Evolutionary conservation across 2,888 invertebrate species (phyloP).

Genomic region (Allygus modestus): DNA sequence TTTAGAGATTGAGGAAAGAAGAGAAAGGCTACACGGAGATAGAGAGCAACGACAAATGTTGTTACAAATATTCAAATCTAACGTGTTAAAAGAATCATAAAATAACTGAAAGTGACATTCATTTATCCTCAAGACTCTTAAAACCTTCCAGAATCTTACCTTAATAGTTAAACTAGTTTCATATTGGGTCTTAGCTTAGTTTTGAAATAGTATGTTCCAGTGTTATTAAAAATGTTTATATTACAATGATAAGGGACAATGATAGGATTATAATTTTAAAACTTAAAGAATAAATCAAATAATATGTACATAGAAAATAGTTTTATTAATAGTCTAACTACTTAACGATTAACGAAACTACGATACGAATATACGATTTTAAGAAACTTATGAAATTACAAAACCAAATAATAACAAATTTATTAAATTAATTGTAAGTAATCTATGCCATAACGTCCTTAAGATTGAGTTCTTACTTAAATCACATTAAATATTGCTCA

Average conservation of each 20-base stretch:
- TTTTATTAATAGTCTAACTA: neutral
- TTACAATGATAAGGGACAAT: neutral
- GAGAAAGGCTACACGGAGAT: slow-evolving; percentile 8
- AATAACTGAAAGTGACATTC: neutral
- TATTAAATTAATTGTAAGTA: no score
- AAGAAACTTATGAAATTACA: neutral
- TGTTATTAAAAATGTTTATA: neutral
- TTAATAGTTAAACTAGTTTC: slow-evolving; percentile 8
- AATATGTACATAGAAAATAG: neutral
- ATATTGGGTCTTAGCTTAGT: slow-evolving; percentile 13
- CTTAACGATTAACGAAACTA: neutral
- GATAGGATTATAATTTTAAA: neutral
- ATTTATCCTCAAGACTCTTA: slow-evolving; percentile 3
- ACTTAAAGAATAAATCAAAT: neutral
- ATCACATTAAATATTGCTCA: neutral
- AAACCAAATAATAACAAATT: neutral
- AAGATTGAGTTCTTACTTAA: no score
- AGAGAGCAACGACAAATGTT: neutral
- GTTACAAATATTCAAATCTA: slow-evolving; percentile 3
- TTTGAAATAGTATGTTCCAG: slow-evolving; percentile 14
- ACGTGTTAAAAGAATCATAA: slow-evolving; percentile 7
- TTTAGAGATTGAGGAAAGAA: slow-evolving; percentile 6
- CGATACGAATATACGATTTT: neutral
- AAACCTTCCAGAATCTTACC: slow-evolving; percentile 13
- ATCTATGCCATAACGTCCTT: no score